Conservation (phyloP, 2,888 invertebrate species). For the Melolontha melolontha region DNA sequence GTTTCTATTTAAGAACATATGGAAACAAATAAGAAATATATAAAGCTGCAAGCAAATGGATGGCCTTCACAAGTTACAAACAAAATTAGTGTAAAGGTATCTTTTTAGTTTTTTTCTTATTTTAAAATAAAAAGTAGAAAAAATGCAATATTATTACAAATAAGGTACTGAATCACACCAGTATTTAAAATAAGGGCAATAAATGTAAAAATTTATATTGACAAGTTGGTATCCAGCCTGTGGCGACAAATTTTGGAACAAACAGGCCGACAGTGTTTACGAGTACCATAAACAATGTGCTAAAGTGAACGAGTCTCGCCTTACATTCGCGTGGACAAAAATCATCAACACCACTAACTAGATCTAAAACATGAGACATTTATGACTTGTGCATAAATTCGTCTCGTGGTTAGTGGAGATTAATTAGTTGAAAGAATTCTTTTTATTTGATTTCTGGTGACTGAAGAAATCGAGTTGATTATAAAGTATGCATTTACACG, state of each 20-base stretch:
- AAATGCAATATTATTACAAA: too few relatives aligned
- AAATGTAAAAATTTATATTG: conserved; percentile 19
- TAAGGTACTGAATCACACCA: too few relatives aligned
- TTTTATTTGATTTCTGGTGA: conserved; percentile 11
- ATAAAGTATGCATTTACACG: background rate
- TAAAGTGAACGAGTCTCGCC: conserved; percentile 56
- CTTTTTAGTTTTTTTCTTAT: too few relatives aligned
- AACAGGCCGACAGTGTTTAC: conserved; percentile 60
- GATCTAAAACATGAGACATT: conserved; percentile 33
- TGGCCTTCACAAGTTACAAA: too few relatives aligned
- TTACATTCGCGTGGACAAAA: conserved; percentile 59
- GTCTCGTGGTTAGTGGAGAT: conserved; percentile 16
- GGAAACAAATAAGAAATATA: too few relatives aligned
- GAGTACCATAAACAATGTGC: conserved; percentile 59
- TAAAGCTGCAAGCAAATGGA: too few relatives aligned
- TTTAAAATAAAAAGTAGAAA: too few relatives aligned
- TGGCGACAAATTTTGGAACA: conserved; percentile 62
- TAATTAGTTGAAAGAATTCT: conserved; percentile 13
- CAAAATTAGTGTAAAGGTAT: too few relatives aligned
- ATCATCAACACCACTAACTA: conserved; percentile 45
- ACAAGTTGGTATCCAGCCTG: conserved; percentile 53
- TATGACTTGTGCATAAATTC: conserved; percentile 31
- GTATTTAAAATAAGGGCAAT: conserved; percentile 18
- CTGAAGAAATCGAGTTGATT: conserved; percentile 13
- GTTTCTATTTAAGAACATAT: too few relatives aligned